Evolutionary conservation across 2,113 vertebrate genomes (phyloP).

Genomic region (Tichodroma muraria): DNA sequence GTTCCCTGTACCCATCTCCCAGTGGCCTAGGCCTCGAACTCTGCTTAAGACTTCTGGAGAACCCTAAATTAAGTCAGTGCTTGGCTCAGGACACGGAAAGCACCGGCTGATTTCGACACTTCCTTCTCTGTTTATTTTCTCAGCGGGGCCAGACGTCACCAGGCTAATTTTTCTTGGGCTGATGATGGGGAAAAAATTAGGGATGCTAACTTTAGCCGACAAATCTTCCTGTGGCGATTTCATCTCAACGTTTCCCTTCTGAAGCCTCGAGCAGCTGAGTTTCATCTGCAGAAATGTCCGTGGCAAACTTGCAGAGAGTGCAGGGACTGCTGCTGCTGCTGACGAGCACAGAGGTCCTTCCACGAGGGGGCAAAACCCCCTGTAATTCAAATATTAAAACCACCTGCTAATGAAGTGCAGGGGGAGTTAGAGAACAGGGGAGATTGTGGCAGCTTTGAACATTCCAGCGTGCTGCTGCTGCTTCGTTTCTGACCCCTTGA

Average conservation of each 20-base stretch:
- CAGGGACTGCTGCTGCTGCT: fast-evolving
- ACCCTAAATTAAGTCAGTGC: not conserved
- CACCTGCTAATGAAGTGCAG: not conserved
- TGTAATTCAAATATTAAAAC: not conserved
- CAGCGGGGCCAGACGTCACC: not conserved
- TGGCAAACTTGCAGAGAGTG: not conserved
- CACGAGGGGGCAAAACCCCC: fast-evolving
- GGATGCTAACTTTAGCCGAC: not conserved
- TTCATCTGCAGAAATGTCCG: not conserved
- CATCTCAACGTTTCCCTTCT: not conserved
- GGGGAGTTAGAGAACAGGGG: not conserved
- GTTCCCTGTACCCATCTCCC: not conserved
- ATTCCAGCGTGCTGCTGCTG: not conserved
- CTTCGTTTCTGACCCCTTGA: not conserved
- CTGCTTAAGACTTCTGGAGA: not conserved
- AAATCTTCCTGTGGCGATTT: not conserved
- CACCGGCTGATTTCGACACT: not conserved
- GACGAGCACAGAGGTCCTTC: not conserved
- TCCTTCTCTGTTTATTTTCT: not conserved
- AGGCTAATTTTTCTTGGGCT: not conserved
- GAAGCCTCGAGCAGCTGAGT: not conserved
- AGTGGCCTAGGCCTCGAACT: not conserved
- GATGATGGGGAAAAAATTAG: not conserved
- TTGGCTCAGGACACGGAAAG: not conserved
- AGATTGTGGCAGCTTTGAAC: not conserved